Conservation (phyloP, 53 echinoderm and acorn worm species). For the Holothuria leucospilota region DNA sequence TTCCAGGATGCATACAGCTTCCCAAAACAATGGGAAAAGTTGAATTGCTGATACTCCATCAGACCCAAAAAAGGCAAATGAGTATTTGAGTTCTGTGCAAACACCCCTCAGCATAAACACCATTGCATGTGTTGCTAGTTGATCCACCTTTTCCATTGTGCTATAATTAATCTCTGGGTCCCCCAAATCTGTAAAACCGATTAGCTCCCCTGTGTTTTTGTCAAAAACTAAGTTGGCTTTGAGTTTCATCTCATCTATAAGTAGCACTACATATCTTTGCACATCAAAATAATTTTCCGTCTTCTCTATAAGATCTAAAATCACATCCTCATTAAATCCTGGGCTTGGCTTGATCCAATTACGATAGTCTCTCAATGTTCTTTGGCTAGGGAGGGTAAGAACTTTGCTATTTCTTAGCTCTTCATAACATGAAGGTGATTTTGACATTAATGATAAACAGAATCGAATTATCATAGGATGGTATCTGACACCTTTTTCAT, state of each 20-base stretch:
- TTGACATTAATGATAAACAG: slow-evolving; percentile 14
- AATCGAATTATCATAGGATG: slow-evolving; percentile 33
- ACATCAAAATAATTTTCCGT: slow-evolving; percentile 19
- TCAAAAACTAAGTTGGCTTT: no score
- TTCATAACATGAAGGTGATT: slow-evolving; percentile 32
- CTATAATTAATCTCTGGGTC: no score
- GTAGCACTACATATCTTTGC: slow-evolving; percentile 6
- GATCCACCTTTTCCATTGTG: no score
- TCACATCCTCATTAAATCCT: slow-evolving; percentile 14
- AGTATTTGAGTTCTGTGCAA: no score
- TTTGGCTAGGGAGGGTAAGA: slow-evolving; percentile 21
- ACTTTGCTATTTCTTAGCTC: slow-evolving; percentile 21
- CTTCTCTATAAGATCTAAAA: slow-evolving; percentile 7
- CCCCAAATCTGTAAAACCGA: no score
- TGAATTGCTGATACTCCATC: no score
- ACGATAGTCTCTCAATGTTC: slow-evolving; percentile 34
- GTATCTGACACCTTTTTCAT: not conserved
- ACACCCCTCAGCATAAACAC: no score
- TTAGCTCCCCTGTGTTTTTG: no score
- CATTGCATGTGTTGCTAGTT: no score
- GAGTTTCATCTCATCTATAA: not conserved
- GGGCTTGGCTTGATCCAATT: slow-evolving; percentile 14
- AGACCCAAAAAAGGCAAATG: no score
- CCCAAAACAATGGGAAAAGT: no score
- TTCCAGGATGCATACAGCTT: no score